A percentile compares a stretch with the other conserved stretches of the same genome.
Evolutionary conservation across 2,888 invertebrate genomes (phyloP).

Genomic region (Chrysomela aeneicollis): DNA sequence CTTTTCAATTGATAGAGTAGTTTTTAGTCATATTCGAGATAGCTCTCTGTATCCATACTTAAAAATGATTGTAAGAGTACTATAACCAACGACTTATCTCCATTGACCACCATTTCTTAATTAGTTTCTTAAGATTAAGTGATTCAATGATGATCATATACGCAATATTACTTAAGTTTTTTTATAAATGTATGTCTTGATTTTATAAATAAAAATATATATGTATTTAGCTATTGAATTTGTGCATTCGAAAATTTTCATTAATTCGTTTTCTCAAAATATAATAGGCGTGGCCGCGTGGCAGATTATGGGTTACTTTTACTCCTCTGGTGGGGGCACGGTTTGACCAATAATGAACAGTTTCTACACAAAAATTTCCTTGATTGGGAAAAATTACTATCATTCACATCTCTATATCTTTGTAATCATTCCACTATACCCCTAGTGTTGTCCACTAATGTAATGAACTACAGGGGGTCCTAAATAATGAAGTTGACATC

Average conservation of each 20-base stretch:
- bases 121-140: conserved; percentile 40
- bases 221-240: conserved; percentile 30
- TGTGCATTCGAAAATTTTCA: neutral
- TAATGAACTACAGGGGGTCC: too few relatives aligned
- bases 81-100: conserved; percentile 48
- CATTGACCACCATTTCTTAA: conserved; percentile 38
- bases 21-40: conserved; percentile 54
- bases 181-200: conserved; percentile 56
- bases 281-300: too few relatives aligned
- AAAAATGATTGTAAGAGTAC: conserved; percentile 50
- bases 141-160: conserved; percentile 48
- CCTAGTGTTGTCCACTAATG: too few relatives aligned
- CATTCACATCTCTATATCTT: too few relatives aligned
- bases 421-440: too few relatives aligned
- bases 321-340: too few relatives aligned
- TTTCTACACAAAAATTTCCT: too few relatives aligned
- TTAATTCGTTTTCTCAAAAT: too few relatives aligned
- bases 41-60: conserved; percentile 59
- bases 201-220: conserved; percentile 56
- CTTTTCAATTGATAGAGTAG: conserved; percentile 47
- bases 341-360: too few relatives aligned
- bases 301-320: too few relatives aligned
- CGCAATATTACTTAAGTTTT: conserved; percentile 58
- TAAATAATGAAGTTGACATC: too few relatives aligned
- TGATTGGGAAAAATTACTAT: too few relatives aligned